Base-by-base conservation (phyloP, 2,113 vertebrate species). In the Microtus richardsoni region DNA sequence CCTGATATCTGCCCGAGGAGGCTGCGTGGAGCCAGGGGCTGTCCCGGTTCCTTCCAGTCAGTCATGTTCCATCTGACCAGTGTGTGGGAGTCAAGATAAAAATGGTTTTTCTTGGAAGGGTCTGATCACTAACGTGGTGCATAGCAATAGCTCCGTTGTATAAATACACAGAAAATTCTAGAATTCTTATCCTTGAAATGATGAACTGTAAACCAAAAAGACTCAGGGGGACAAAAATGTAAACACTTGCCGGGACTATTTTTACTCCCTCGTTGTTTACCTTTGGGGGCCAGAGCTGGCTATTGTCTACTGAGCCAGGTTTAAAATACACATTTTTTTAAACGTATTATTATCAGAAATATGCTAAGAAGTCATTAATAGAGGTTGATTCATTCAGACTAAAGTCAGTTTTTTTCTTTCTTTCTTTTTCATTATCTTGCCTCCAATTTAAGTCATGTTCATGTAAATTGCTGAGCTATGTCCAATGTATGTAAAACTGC, bases 111-210 rank as follows among this genome's bases (percentile, higher is more conserved):
- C 80, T 95, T 82, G 85, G 87, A 96, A 33, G 47, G 82, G 26
- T 71, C 89, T 49, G 90, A 89, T 68, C 12, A 86, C 94, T 68
- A 79, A 60, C 4, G 44, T 41, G 33, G 95, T 39, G 17, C 91
- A 52, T 17, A 44, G 96, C 88, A 87, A 97, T 91, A 36, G 39
- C 41, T 26, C 39, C 0, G 6, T 2, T 79, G 85, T 93, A 88
- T 96, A 95, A 98, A 97, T 49, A 91, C 16, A 94, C 39, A 93
- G 96, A 93, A 68, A 96, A 96, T 97, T 97, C 52, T 91, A 8
- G 9, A 13, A 1, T 92, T 90, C 96, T 95, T 95, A 28, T 9
- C 79, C 95, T 89, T 88, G 95, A 95, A 92, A 97, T 94, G 94
- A 97, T 92, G 90, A 92, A 97, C 58, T 97, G 68, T 70, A 94